Base-by-base conservation (phyloP, 2,888 invertebrate genomes). In the Augochlorella aurata region DNA sequence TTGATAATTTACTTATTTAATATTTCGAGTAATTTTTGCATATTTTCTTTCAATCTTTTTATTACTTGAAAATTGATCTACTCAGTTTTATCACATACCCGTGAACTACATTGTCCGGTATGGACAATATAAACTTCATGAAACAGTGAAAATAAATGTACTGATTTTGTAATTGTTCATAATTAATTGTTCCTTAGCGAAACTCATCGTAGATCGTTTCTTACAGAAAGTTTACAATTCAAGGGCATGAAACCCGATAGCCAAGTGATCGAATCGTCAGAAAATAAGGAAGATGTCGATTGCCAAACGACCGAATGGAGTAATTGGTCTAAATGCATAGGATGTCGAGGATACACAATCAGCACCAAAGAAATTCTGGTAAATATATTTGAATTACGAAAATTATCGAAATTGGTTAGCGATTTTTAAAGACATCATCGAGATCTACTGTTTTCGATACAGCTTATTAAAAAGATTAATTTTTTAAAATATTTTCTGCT, bases 241-340 rank as follows among this genome's bases (percentile, higher is more conserved):
- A 91, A 90, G 63, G 92, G 92, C 10, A 88, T 93, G 63, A 82
- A 91, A 84, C 72, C 91, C 0, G 89, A 87, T 52, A 93, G 90
- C 81, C 93, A 92, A 77, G 81, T 92, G n/a, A 77, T 90, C 14
- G 90, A 91, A 70, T 81, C 88, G 3, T 85, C 84, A 4, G 87
- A 86, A 63, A 81, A 79, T 10, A 71, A 76, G 12, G 85, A 86
- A 18, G 77, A 89, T 9, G 91, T 95, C 3, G 96, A 96, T 92
- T 98, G 98, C 89, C 95, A 95, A 89, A 94, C 97, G 89, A 96
- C 97, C 1, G 95, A 95, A 70, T 98, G 98, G 98, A 95, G 97
- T 70, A 95, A 95, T 76, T 98, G 98, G 98, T 95, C 96, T 14
- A 94, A 95, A 4, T 98, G 98, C 93, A 97, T 97, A 44, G 97